A percentile compares a stretch with the other conserved stretches of the same genome.
Conservation (phyloP, 2,888 invertebrate species). For the Diarsia dahlii region DNA sequence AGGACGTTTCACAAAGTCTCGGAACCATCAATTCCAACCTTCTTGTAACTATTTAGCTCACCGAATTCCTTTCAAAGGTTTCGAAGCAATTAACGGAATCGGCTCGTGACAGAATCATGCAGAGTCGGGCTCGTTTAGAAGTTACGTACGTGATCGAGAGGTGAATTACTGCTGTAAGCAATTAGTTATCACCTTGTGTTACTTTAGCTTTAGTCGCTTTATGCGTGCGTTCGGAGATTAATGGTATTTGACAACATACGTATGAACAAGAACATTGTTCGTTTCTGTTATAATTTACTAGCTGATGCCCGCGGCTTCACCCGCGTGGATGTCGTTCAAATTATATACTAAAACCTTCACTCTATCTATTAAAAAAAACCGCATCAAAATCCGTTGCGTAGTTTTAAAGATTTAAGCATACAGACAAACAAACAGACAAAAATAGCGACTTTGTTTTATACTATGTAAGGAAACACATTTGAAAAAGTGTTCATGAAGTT, state of each 20-base stretch:
- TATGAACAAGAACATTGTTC: not conserved
- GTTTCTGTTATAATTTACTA: not conserved
- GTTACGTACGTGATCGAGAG: constrained; percentile 68
- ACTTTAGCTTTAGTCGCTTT: constrained; percentile 40
- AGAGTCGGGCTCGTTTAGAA: constrained; percentile 59
- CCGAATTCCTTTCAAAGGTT: constrained; percentile 40
- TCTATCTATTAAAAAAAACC: no score
- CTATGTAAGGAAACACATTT: not conserved
- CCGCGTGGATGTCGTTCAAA: no score
- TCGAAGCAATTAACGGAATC: constrained; percentile 65
- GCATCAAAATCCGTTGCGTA: no score
- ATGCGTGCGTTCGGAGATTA: constrained; percentile 28
- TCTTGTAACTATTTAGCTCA: constrained; percentile 45
- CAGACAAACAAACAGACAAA: no score
- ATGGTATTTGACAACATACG: constrained; percentile 2
- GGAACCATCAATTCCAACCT: constrained; percentile 19
- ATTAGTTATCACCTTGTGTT: constrained; percentile 66
- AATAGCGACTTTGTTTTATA: no score
- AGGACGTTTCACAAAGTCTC: constrained; percentile 2
- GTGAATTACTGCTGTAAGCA: constrained; percentile 56
- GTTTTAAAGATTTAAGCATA: no score
- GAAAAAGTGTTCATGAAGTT: not conserved
- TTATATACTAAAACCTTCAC: no score
- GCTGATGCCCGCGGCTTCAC: no score
- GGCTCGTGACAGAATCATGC: constrained; percentile 72